A percentile compares a stretch with the other conserved stretches of the same genome.
Evolutionary conservation across 37 sponge, comb jelly and placozoan species (phyloP).

Genomic region (Halisarca cf. caerulea): DNA sequence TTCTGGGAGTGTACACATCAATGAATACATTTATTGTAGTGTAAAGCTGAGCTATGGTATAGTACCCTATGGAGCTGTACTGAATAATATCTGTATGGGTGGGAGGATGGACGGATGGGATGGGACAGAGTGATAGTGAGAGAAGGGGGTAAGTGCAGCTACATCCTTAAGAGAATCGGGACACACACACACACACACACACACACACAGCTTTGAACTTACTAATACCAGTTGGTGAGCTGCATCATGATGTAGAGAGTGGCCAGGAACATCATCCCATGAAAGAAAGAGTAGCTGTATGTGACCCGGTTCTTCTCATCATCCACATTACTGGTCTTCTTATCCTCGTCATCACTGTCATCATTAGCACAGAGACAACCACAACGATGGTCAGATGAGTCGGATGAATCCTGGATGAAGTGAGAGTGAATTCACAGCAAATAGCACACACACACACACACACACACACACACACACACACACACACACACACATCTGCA

Average conservation of each 20-base stretch:
- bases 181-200: no score
- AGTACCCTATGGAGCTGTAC: no score
- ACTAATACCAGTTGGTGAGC: conserved; percentile 97
- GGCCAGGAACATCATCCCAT: conserved; percentile 90
- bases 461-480: no score
- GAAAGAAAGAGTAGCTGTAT: conserved; percentile 98
- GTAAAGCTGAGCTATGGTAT: no score
- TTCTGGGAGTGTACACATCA: no score
- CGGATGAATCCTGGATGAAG: neutral
- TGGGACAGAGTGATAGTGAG: neutral
- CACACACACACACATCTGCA: no score
- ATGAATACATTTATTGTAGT: no score
- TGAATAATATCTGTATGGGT: no score
- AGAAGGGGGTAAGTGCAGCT: no score
- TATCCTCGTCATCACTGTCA: conserved; percentile 59
- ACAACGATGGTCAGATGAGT: conserved; percentile 45
- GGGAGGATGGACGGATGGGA: neutral
- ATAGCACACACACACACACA: no score
- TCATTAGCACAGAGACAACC: conserved; percentile 50
- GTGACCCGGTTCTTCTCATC: conserved; percentile 91
- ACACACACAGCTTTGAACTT: neutral
- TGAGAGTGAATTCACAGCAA: no score
- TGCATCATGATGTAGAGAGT: conserved; percentile 94
- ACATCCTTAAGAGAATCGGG: no score
- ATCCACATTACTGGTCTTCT: conserved; percentile 53